Conservation (phyloP, 2,888 invertebrate species). For the Xestobium rufovillosum region DNA sequence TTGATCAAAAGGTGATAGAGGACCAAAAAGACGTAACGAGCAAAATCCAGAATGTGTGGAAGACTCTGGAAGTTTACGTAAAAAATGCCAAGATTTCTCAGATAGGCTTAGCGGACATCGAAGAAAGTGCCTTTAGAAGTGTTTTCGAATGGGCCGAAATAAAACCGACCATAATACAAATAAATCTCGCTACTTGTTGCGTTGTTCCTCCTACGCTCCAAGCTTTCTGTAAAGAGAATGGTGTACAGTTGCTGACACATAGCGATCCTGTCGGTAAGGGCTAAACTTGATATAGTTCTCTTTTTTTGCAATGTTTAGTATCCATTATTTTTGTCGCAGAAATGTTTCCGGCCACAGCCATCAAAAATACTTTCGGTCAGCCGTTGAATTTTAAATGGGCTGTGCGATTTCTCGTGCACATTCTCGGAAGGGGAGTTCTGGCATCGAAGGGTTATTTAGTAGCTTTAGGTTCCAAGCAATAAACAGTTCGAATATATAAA, state of each 20-base stretch:
- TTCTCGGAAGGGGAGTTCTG: conserved; percentile 86
- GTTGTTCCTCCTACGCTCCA: conserved; percentile 87
- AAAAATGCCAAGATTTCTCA: conserved; percentile 56
- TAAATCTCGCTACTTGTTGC: conserved; percentile 88
- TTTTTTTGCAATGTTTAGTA: conserved; percentile 6
- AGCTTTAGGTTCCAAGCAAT: conserved; percentile 36
- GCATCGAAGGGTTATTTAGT: conserved; percentile 84
- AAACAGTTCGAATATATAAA: too few species aligned
- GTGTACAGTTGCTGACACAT: conserved; percentile 90
- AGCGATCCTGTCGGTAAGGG: conserved; percentile 80
- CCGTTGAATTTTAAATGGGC: conserved; percentile 62
- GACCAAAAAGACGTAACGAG: conserved; percentile 42
- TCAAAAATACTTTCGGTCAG: conserved; percentile 51
- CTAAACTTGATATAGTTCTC: conserved; percentile 8
- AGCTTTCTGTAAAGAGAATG: conserved; percentile 82
- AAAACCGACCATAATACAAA: conserved; percentile 84
- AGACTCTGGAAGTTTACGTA: conserved; percentile 64
- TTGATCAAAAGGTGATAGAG: conserved; percentile 49
- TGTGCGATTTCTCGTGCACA: conserved; percentile 78
- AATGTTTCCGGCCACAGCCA: conserved; percentile 49
- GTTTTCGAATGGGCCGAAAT: conserved; percentile 70
- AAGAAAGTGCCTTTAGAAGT: conserved; percentile 67
- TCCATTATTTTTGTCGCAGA: conserved; percentile 39
- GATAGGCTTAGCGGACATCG: conserved; percentile 85
- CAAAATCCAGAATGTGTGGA: conserved; percentile 71